Percentiles rank a stretch among this genome's conserved stretches.
phyloP scores from a whole-genome alignment of 2,113 vertebrate genomes.

The Pseudopipra pipra region DNA sequence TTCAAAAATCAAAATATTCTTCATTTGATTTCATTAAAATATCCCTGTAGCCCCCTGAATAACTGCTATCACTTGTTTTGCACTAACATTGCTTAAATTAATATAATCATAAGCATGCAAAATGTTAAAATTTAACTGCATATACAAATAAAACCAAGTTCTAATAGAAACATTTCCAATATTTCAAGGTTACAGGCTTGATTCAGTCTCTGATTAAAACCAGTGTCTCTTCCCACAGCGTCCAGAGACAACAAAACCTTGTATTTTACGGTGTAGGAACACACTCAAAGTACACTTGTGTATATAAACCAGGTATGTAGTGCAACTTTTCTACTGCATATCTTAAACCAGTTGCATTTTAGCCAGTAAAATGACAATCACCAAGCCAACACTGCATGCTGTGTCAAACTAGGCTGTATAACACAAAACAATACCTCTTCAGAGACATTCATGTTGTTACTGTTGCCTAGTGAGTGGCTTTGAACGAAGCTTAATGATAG shows the following conservation, averaged over 20 bases:
- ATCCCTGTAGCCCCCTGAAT: background rate
- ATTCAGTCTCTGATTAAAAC: background rate
- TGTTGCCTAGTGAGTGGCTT: background rate
- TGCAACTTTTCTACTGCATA: background rate
- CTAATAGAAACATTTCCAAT: background rate
- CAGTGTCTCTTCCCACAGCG: background rate
- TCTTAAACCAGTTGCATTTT: background rate
- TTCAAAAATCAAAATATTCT: constrained; percentile 1
- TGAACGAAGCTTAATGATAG: background rate
- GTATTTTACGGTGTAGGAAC: background rate
- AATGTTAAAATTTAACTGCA: background rate
- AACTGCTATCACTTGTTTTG: constrained; percentile 24
- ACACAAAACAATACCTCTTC: background rate
- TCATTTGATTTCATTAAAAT: constrained; percentile 19
- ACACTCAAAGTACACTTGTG: background rate
- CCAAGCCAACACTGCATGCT: background rate
- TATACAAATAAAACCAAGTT: background rate
- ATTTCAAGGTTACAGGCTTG: background rate
- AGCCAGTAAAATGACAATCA: background rate
- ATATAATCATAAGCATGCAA: background rate
- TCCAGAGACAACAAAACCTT: constrained; percentile 17
- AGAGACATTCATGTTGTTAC: background rate
- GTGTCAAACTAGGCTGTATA: background rate
- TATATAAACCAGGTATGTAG: background rate
- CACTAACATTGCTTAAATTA: constrained; percentile 20